Evolutionary conservation across 2,888 invertebrate species (phyloP), one percentile per base, ranked within the genome.

Genomic region (Synergus japonicus): DNA sequence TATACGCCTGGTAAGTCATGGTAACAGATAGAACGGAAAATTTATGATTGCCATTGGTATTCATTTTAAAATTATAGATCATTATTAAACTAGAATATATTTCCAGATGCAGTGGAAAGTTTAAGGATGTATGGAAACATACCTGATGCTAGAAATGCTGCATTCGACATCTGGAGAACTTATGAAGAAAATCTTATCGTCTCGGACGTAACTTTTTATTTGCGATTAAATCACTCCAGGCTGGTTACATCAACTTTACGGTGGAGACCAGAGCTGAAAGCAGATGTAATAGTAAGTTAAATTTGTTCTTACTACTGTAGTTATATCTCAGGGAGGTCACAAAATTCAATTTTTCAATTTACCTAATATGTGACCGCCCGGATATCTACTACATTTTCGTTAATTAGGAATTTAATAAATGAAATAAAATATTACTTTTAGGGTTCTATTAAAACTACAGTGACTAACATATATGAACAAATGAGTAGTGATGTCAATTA

Each of bases 151-250:
- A 94, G 97, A 54, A 96, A 96, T 83, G 96, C 95, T 0, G 94
- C 94, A 83, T 94, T 97, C 85, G 95, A 97, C 90, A 94, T 97
- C 13, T 97, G 97, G 96, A 94, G 97, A 60, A 95, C 96, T 86
- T 97, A 96, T 88, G 96, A 97, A 83, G 87, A 91, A 29, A 96
- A 97, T 90, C 95, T 96, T 85, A 94, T 94, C 2, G 94, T 97
- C 64, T 95, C 96, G 4, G 97, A 97, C 91, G 92, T 97, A 37
- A 94, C 95, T 4, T 97, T 96, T 37, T 97, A 96, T 90, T 93
- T 97, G 67, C 94, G 96, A 43, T 94, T 97, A 85, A 97, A 97
- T 92, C 97, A 97, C 90, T 97, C 97, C 0, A 94, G 97, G 58
- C 93, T 97, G 0, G 93, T 97, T 15, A 96, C 96, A 1, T 96